Evolutionary conservation across 2,888 invertebrate genomes (phyloP), one percentile per base, ranked within the genome.

Genomic region (Tinea trinotella): DNA sequence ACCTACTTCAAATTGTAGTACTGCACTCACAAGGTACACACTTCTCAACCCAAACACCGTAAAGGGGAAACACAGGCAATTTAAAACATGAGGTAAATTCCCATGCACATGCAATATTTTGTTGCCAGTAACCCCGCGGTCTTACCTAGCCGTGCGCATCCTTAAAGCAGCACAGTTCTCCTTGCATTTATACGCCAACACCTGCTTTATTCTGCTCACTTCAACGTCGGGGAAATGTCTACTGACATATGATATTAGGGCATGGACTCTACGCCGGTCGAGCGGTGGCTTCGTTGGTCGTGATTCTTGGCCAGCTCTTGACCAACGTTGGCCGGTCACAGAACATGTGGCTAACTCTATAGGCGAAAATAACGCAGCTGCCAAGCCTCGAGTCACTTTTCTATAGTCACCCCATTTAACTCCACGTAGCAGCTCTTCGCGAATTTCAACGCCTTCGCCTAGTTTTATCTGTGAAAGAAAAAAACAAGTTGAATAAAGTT

Each of bases 391-490:
- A 52, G 92, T 92, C 74, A 92, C 84, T 73, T 92, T 92, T 59
- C 92, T 77, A 64, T 92, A 92, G 76, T 92, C 92, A 57, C 90
- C 91, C 91, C 92, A 92, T 70, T 92, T 92, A 20, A 92, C 91
- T 54, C 90, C 90, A 55, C 91, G 87, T 57, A 92, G 76, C 67
- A 91, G 85, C 67, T 92, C 91, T 67, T 91, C 91, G 68, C 90
- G 90, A 55, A 92, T 90, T 73, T 91, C 91, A 59, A 92, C 91
- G 57, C 92, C 92, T 65, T 91, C 91, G 49, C 91, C 91, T 63
- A 92, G 80, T 72, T 91, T 91, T 66, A 92, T 90, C 92, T 92
- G 77, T 9, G 63, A 59, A 54, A 56, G 2, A 18, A 40, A 40
- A 3, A 24, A 10, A 9, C 7, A n/a, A n/a, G n/a, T n/a, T n/a